Conservation (phyloP, 1,140 invertebrate genomes). For the Drosophila subpulchrella region DNA sequence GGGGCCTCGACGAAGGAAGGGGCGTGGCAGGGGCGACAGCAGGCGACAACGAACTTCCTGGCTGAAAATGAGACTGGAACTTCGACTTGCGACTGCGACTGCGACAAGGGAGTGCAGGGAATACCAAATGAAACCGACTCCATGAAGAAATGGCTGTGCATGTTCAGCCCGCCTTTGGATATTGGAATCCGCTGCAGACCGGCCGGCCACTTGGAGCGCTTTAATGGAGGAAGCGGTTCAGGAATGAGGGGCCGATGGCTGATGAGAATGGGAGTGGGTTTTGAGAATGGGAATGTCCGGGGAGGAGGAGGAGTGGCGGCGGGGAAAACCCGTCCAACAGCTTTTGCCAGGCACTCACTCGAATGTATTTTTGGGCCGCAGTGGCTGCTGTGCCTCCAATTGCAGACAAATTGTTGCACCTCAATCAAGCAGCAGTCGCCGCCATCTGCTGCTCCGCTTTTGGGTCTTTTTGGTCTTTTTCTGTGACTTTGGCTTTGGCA, state of each 20-base stretch:
- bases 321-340: slow-evolving; percentile 58
- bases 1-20: slow-evolving; percentile 11
- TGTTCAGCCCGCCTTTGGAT: slow-evolving; percentile 40
- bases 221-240: slow-evolving; percentile 38
- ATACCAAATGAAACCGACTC: slow-evolving; percentile 56
- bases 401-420: slow-evolving; percentile 80
- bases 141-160: slow-evolving; percentile 74
- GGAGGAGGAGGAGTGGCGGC: background rate
- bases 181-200: slow-evolving; percentile 50
- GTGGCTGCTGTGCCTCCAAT: slow-evolving; percentile 52
- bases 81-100: slow-evolving; percentile 13
- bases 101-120: slow-evolving; percentile 36
- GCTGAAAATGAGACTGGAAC: slow-evolving; percentile 36
- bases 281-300: slow-evolving; percentile 27
- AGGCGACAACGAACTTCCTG: slow-evolving; percentile 48
- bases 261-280: slow-evolving; percentile 28
- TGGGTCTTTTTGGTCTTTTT: background rate
- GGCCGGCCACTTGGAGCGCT: slow-evolving; percentile 48
- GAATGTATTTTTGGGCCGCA: slow-evolving; percentile 47
- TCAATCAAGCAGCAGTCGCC: slow-evolving; percentile 70
- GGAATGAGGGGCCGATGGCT: background rate
- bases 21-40: slow-evolving; percentile 30
- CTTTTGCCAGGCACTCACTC: slow-evolving; percentile 68
- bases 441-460: slow-evolving; percentile 37
- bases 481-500: slow-evolving; percentile 4